A percentile compares a stretch with the other conserved stretches of the same genome.
Evolutionary conservation across 2,888 invertebrate species (phyloP).

Genomic region (Epistrophe grossulariae): DNA sequence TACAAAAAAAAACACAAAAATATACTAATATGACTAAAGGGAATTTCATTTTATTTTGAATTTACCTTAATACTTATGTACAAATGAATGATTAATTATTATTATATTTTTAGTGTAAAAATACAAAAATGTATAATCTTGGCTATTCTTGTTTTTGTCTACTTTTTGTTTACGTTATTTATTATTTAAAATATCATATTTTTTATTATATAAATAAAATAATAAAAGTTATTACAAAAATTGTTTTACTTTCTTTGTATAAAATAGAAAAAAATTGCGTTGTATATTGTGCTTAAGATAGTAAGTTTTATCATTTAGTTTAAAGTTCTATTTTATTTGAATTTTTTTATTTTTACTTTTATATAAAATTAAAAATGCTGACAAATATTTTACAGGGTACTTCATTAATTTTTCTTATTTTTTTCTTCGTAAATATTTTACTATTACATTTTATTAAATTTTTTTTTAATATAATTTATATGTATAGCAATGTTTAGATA

Average conservation of each 20-base stretch:
- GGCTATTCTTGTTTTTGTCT: constrained; percentile 68
- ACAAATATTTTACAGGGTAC: constrained; percentile 69
- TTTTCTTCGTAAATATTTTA: constrained; percentile 47
- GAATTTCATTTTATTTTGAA: constrained; percentile 2
- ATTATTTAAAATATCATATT: constrained; percentile 47
- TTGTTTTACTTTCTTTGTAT: constrained; percentile 32
- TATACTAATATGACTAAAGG: constrained; percentile 59
- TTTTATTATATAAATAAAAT: constrained; percentile 60
- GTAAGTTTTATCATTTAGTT: constrained; percentile 28
- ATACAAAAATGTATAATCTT: constrained; percentile 75
- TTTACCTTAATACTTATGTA: constrained; percentile 52
- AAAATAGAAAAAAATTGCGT: constrained; percentile 6
- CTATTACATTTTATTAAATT: constrained; percentile 31
- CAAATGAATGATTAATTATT: constrained; percentile 32
- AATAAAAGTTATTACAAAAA: constrained; percentile 50
- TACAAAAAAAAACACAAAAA: constrained; percentile 6
- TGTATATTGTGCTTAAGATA: constrained; percentile 38
- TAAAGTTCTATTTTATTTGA: not conserved
- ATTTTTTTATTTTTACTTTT: not conserved
- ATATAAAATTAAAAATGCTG: constrained; percentile 54
- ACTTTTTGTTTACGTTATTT: constrained; percentile 41
- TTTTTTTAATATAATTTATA: constrained; percentile 32
- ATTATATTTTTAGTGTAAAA: constrained; percentile 55
- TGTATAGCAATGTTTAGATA: constrained; percentile 48
- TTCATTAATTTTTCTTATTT: constrained; percentile 37